A percentile compares a stretch with the other conserved stretches of the same genome.
phyloP scores from a whole-genome alignment of 2,113 vertebrate genomes.

The Dolichallabes microphthalmus region DNA sequence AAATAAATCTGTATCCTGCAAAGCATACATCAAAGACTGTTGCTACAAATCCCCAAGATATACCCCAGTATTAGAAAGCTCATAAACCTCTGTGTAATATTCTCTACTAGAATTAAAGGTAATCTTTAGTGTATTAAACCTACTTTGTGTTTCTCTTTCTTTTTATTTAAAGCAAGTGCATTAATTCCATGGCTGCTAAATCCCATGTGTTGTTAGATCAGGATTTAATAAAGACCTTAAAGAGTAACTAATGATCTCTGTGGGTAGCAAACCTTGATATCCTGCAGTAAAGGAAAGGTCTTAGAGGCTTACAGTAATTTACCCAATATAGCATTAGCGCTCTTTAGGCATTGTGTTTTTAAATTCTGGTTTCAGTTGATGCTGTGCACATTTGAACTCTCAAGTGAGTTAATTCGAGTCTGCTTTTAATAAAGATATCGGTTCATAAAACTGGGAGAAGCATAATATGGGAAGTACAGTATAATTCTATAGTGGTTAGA shows the following conservation, averaged over 20 bases:
- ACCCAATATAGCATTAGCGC: background rate
- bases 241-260: constrained; percentile 6
- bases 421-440: background rate
- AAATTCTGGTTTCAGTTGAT: background rate
- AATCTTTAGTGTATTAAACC: background rate
- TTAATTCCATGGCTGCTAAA: background rate
- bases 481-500: background rate
- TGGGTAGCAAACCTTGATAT: background rate
- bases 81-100: background rate
- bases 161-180: background rate
- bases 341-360: background rate
- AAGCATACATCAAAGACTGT: background rate
- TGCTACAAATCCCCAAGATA: background rate
- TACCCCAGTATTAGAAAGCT: background rate
- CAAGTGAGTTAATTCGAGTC: background rate
- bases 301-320: background rate
- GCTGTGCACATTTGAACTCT: background rate
- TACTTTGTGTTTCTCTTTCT: background rate
- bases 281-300: background rate
- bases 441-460: background rate
- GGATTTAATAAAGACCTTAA: constrained; percentile 5
- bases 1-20: background rate
- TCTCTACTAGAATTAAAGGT: background rate
- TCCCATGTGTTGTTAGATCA: constrained; percentile 2
- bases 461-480: background rate